These are phyloP conservation scores for Sminthurinus signatus DNA, from an alignment of 1,140 invertebrate genomes.

Conservation along the genomic window DNA sequence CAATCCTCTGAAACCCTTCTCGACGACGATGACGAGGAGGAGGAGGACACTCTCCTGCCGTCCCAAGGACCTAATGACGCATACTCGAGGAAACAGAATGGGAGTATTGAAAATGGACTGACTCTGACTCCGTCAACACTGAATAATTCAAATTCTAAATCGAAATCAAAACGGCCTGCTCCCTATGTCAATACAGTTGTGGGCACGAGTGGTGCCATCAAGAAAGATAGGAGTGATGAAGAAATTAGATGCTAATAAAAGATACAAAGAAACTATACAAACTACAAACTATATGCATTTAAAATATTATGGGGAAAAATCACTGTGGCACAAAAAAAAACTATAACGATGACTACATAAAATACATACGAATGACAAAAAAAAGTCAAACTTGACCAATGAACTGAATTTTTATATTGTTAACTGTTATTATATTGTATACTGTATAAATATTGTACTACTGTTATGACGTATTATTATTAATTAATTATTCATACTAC, in stretches of 20 bases:
- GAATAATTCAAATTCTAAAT: no score
- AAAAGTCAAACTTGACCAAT: no score
- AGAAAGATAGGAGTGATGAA: slow-evolving; percentile 30
- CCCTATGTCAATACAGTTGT: not conserved
- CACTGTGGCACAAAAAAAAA: no score
- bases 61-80: not conserved
- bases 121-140: slow-evolving; percentile 33
- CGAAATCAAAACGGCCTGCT: slow-evolving; percentile 6
- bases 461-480: no score
- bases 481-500: no score
- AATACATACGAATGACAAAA: no score
- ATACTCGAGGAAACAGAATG: slow-evolving; percentile 9
- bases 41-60: not conserved
- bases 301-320: no score
- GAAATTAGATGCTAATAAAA: slow-evolving; percentile 33
- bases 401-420: no score
- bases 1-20: slow-evolving; percentile 47
- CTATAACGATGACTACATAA: no score
- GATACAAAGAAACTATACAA: not conserved
- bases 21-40: slow-evolving; percentile 39
- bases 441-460: no score
- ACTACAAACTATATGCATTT: not conserved
- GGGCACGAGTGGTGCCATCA: slow-evolving; percentile 16
- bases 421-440: no score
- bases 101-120: slow-evolving; percentile 37